phyloP scores from a whole-genome alignment of 2,113 vertebrate species.

The Microcebus jonahi region DNA sequence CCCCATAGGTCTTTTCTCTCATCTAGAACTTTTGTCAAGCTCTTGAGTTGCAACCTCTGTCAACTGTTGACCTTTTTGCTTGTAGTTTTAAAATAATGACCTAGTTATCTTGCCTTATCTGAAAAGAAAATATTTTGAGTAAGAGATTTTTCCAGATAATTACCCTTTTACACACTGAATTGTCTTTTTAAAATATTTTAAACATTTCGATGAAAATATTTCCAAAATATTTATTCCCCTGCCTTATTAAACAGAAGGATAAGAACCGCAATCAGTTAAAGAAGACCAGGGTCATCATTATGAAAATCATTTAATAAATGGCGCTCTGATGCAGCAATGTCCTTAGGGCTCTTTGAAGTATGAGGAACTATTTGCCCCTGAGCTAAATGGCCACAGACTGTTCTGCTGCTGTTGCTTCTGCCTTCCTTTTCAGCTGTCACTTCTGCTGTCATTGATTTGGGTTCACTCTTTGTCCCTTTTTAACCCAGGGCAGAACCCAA shows the following conservation, averaged over 20 bases:
- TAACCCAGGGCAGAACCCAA: constrained; percentile 54
- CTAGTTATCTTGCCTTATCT: constrained; percentile 35
- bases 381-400: constrained; percentile 62
- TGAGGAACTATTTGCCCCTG: constrained; percentile 42
- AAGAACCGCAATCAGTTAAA: constrained; percentile 27
- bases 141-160: constrained; percentile 6
- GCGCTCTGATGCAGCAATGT: background rate
- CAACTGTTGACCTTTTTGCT: constrained; percentile 21
- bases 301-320: constrained; percentile 53
- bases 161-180: constrained; percentile 24
- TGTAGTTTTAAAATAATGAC: constrained; percentile 22
- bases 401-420: constrained; percentile 52
- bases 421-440: constrained; percentile 70
- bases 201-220: constrained; percentile 51
- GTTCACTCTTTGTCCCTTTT: constrained; percentile 72
- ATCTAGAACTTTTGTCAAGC: constrained; percentile 7
- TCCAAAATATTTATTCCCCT: constrained; percentile 33
- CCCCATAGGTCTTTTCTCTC: background rate
- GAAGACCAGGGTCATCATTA: constrained; percentile 29
- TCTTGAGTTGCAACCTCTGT: constrained; percentile 8
- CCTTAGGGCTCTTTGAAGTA: constrained; percentile 60
- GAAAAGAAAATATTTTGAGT: constrained; percentile 47
- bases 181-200: constrained; percentile 28
- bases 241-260: constrained; percentile 26
- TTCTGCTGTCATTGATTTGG: constrained; percentile 74